Evolutionary conservation across 1,140 invertebrate species (phyloP), one percentile per base, ranked within the genome.

Genomic region (Drosophila novamexicana): DNA sequence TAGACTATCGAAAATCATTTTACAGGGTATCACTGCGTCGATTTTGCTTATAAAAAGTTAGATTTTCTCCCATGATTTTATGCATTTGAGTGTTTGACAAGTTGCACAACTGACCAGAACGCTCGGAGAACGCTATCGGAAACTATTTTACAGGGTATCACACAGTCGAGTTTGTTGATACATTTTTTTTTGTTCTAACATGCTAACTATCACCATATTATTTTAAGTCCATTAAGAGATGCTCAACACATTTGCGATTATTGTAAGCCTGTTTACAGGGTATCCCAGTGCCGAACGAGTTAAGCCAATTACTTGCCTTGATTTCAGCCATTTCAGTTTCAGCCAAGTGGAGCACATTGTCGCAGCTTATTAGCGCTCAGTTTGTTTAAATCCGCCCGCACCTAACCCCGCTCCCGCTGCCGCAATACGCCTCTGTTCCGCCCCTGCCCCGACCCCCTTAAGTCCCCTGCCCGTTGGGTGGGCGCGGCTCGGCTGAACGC

Each of bases 401-500:
- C 22, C 22, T 29, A 29, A 4, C 22, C 22, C 22, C 22, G 22
- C 4, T 29, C 4, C 22, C 4, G 22, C 22, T 29, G 22, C 22
- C 22, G 22, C 22, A 36, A 14, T 32, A n/a, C n/a, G 7, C n/a
- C 50, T 34, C 0, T 1, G 2, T 7, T 42, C n/a, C 8, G 12
- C 47, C 9, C 47, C 1, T 29, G 22, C 22, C 22, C 22, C 22
- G 22, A 10, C 18, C 10, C 22, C 16, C 9, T n/a, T 5, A 5
- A 4, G 6, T n/a, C 40, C 5, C 36, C 36, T 9, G 12, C n/a
- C 40, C n/a, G 12, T 12, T 42, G 6, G n/a, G n/a, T 6, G 47
- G 52, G 59, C 59, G 4, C 40, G 45, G 32, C 45, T 50, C 44
- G 39, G 59, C 50, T 62, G 36, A 6, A 10, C 10, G 37, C 34